A percentile compares a stretch with the other conserved stretches of the same genome.
Evolutionary conservation across 2,113 vertebrate species (phyloP).

Genomic region (Trematomus loennbergii): DNA sequence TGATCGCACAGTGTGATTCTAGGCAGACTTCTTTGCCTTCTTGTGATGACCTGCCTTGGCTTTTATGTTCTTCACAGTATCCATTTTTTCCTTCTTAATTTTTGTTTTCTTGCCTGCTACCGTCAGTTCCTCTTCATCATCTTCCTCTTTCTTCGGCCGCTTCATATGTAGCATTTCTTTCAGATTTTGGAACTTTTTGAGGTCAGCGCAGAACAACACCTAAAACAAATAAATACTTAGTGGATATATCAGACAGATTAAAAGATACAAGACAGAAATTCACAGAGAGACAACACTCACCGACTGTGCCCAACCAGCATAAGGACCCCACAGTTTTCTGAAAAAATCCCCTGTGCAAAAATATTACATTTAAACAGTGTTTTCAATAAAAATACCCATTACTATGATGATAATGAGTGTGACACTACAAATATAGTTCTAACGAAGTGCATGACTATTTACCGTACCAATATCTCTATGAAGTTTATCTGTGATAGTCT

Average conservation of each 20-base stretch:
- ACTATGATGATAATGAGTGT: neutral
- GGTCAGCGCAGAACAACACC: conserved; percentile 94
- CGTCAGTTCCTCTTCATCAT: conserved; percentile 31
- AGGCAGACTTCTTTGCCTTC: conserved; percentile 43
- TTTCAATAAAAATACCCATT: neutral
- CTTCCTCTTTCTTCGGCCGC: conserved; percentile 50
- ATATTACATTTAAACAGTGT: neutral
- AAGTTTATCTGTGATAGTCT: conserved; percentile 86
- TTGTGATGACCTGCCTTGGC: conserved; percentile 19
- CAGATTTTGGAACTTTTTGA: conserved; percentile 85
- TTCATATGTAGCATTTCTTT: conserved; percentile 63
- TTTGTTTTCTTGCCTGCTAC: conserved; percentile 21
- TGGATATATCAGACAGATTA: conserved; percentile 1
- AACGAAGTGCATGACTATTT: conserved; percentile 47
- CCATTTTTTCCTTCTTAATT: conserved; percentile 33
- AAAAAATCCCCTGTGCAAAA: conserved; percentile 90
- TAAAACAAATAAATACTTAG: conserved; percentile 35
- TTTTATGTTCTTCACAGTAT: conserved; percentile 25
- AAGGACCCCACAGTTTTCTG: conserved; percentile 91
- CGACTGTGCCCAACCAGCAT: conserved; percentile 94
- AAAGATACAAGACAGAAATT: neutral
- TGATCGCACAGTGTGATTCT: conserved; percentile 45
- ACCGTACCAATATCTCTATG: conserved; percentile 89
- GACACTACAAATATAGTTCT: neutral
- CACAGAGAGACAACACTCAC: conserved; percentile 82